These are phyloP conservation scores for Pitangus sulphuratus DNA, from an alignment of 2,797 vertebrate species.

Conservation along the genomic window DNA sequence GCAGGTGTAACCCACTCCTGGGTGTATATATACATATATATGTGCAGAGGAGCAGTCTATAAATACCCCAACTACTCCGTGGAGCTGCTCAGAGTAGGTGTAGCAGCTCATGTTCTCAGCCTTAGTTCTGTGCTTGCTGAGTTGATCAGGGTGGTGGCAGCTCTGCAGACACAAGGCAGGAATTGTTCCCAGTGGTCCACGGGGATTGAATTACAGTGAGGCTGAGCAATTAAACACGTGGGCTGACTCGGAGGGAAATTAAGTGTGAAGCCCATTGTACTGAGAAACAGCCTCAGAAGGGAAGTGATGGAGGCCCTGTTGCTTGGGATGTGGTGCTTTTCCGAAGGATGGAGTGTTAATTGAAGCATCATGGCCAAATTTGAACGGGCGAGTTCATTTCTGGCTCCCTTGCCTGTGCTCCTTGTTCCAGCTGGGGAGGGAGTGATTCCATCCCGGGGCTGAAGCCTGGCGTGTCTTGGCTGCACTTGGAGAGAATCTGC, in stretches of 20 bases:
- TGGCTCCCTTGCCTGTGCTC: not conserved
- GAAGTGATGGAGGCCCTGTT: not conserved
- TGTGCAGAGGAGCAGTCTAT: not conserved
- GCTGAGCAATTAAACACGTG: not conserved
- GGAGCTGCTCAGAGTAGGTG: not conserved
- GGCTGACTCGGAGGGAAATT: not conserved
- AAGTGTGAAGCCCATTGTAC: conserved; percentile 8
- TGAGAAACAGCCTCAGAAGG: not conserved
- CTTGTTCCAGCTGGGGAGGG: not conserved
- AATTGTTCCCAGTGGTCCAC: not conserved
- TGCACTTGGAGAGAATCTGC: not conserved
- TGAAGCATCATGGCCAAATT: not conserved
- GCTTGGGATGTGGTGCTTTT: not conserved
- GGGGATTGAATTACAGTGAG: not conserved
- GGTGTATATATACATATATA: too few species aligned
- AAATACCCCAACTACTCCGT: not conserved
- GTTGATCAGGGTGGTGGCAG: not conserved
- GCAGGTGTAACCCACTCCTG: not conserved
- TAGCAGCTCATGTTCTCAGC: not conserved
- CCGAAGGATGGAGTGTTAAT: not conserved
- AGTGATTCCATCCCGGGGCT: not conserved
- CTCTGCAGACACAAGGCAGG: not conserved
- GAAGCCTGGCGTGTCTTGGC: not conserved
- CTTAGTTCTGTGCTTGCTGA: not conserved
- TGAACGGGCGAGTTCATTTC: not conserved